Base-by-base conservation (phyloP, 2,797 vertebrate genomes). In the Nothura maculosa region DNA sequence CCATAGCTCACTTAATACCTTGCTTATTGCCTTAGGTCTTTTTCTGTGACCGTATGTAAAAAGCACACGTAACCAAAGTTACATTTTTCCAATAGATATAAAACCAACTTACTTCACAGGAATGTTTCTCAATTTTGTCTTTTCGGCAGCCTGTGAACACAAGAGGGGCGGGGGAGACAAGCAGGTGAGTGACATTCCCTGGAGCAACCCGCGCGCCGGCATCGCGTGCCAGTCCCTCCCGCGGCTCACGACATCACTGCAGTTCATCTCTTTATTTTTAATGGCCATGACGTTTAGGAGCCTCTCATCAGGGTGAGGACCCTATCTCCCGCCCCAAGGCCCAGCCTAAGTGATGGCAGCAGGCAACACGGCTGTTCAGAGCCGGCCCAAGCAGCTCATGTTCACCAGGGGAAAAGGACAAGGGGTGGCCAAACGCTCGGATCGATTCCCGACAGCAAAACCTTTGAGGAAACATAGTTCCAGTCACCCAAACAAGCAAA, bases 81-180 rank as follows among this genome's bases (percentile, higher is more conserved):
- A 72, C 75, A 77, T 93, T 92, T 91, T 91, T 90, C 47, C 80
- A 96, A 96, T 0, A 6, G 88, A 94, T 93, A 93, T 64, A 87
- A 96, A 94, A 95, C 90, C 54, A 95, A 98, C 98, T 98, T 98
- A 99, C 98, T 98, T 98, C 73, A 98, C 97, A 96, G 98, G 97
- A 96, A 98, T 97, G 96, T 97, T 98, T 97, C 98, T 98, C 95
- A 98, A 92, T 95, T 98, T 99, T 94, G 97, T 96, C 96, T 99
- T 99, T 97, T 99, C 98, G 36, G 98, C 96, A 93, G 97, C 97
- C 98, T 98, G 97, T 82, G 94, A 98, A 98, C 60, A 97, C 96
- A 97, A 97, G 89, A 94, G 90, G 96, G 92, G 72, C 66, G 54
- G 88, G 94, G 84, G 25, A 92, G 94, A 97, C 81, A 96, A 89